Percentiles rank a stretch among this genome's conserved stretches.
phyloP scores from a whole-genome alignment of 2,113 vertebrate genomes.

The Pantherophis guttatus region DNA sequence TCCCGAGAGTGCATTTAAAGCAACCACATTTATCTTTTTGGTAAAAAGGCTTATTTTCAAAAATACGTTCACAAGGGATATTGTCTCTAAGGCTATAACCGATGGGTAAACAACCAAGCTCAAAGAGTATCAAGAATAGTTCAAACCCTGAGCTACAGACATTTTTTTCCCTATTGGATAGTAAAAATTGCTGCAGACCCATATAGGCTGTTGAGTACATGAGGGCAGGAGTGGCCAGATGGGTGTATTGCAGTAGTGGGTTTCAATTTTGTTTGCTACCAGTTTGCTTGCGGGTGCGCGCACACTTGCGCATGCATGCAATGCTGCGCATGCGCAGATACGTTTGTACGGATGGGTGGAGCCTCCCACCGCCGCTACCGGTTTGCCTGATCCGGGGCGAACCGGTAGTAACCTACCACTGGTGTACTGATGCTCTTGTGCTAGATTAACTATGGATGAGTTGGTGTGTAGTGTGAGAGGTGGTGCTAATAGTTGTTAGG shows the following conservation, averaged over 20 bases:
- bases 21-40: not conserved
- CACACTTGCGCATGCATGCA: too few relatives aligned
- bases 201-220: not conserved
- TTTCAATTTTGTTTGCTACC: too few relatives aligned
- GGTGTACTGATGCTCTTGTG: not conserved
- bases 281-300: too few relatives aligned
- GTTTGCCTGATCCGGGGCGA: too few relatives aligned
- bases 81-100: not conserved
- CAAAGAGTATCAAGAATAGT: not conserved
- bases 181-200: not conserved
- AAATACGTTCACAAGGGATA: not conserved
- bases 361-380: too few relatives aligned
- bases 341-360: too few relatives aligned
- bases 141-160: not conserved
- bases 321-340: too few relatives aligned
- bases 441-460: not conserved
- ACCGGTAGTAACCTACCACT: too few relatives aligned
- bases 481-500: not conserved
- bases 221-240: not conserved
- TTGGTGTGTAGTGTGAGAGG: not conserved
- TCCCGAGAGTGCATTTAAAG: not conserved
- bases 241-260: too few relatives aligned
- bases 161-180: not conserved
- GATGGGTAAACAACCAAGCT: not conserved
- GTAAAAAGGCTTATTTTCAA: not conserved